A percentile compares a stretch with the other conserved stretches of the same genome.
These are phyloP conservation scores for Girardinus metallicus DNA, from an alignment of 2,797 vertebrate species.

Conservation along the genomic window DNA sequence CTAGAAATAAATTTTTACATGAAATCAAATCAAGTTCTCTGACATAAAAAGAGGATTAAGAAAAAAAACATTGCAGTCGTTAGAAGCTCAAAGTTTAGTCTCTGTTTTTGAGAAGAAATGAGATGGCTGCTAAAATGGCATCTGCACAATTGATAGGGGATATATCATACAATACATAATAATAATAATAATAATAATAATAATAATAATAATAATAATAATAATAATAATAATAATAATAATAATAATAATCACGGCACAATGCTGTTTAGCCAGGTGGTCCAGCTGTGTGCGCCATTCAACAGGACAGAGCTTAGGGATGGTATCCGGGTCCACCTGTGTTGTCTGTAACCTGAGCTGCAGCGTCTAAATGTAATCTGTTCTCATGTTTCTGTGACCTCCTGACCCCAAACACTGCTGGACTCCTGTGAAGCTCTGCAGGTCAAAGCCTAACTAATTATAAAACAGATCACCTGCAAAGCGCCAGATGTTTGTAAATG, in stretches of 20 bases:
- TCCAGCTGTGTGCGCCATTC: constrained; percentile 35
- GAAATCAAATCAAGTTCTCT: background rate
- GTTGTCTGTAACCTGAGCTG: constrained; percentile 40
- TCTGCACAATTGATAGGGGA: background rate
- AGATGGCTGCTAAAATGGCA: background rate
- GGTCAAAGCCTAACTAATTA: constrained; percentile 79
- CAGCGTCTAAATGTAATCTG: constrained; percentile 56
- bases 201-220: too few relatives aligned
- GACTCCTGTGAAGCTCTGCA: constrained; percentile 61
- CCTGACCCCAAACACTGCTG: constrained; percentile 62
- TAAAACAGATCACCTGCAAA: constrained; percentile 77
- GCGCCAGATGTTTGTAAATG: constrained; percentile 71
- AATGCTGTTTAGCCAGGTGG: background rate
- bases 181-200: background rate
- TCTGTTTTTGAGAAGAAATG: background rate
- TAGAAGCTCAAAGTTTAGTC: background rate
- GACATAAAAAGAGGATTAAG: background rate
- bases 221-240: too few relatives aligned
- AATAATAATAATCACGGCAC: background rate
- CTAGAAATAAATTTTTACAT: background rate
- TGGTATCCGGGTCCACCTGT: constrained; percentile 14
- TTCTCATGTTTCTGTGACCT: constrained; percentile 63
- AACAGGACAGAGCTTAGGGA: constrained; percentile 34
- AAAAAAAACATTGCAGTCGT: background rate
- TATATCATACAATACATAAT: background rate